A percentile compares a stretch with the other conserved stretches of the same genome.
These are phyloP conservation scores for Agrochola circellaris DNA, from an alignment of 2,888 invertebrate species.

Conservation along the genomic window DNA sequence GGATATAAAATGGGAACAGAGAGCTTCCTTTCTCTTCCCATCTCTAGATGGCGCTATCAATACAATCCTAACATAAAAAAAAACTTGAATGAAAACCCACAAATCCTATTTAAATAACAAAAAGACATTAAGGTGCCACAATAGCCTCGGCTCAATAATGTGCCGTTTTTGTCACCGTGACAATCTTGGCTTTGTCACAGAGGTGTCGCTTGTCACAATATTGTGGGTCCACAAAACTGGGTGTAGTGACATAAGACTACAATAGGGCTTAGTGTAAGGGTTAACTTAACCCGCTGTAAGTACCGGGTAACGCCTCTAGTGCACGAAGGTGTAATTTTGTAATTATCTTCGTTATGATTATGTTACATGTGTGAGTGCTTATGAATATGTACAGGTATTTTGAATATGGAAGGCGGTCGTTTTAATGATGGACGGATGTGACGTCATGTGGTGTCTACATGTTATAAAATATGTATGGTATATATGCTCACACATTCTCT, in stretches of 20 bases:
- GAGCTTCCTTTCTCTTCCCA: constrained; percentile 4
- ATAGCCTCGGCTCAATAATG: constrained; percentile 58
- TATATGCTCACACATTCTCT: not conserved
- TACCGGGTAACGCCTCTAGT: constrained; percentile 43
- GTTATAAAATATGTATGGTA: not conserved
- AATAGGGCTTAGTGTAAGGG: constrained; percentile 50
- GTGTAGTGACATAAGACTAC: constrained; percentile 52
- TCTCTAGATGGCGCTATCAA: constrained; percentile 32
- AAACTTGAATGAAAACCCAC: constrained; percentile 39
- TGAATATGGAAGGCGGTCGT: constrained; percentile 29
- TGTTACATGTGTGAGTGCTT: constrained; percentile 19
- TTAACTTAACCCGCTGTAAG: constrained; percentile 42
- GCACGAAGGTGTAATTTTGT: constrained; percentile 51
- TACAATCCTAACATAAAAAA: constrained; percentile 15
- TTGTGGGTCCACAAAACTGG: constrained; percentile 69
- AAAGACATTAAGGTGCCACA: constrained; percentile 53
- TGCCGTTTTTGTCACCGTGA: constrained; percentile 46
- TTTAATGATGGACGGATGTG: constrained; percentile 16
- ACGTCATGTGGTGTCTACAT: constrained; percentile 32
- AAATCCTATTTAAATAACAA: constrained; percentile 68
- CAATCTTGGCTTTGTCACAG: constrained; percentile 54
- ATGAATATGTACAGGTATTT: constrained; percentile 29
- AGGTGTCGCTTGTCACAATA: constrained; percentile 78
- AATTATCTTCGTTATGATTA: constrained; percentile 55
- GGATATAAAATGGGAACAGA: not conserved